Conservation (phyloP, 2,797 vertebrate genomes). For the Lemur catta region DNA sequence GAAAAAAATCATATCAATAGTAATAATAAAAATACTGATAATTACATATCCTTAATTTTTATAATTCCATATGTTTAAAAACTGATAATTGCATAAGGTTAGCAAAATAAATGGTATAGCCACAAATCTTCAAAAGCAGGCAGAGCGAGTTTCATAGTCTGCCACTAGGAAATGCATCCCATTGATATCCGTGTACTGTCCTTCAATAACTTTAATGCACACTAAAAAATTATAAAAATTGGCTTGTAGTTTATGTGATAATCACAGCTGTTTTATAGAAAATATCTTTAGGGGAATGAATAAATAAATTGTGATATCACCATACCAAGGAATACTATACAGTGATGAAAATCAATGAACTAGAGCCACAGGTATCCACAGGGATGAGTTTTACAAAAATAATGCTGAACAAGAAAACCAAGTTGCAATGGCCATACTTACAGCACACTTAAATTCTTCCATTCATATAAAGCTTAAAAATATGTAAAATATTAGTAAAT, state of each 20-base stretch:
- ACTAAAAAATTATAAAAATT: neutral
- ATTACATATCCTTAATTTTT: neutral
- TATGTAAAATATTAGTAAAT: neutral
- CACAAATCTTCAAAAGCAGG: neutral
- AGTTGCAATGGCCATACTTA: neutral
- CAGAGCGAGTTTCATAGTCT: neutral
- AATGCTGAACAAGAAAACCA: neutral
- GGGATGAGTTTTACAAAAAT: neutral
- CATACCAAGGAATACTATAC: neutral
- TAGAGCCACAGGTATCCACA: neutral
- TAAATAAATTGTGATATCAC: neutral
- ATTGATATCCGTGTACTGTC: neutral
- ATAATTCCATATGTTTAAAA: neutral
- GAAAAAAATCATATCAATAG: neutral
- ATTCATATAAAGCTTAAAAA: conserved; percentile 11
- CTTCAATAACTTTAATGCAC: neutral
- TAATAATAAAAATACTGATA: neutral
- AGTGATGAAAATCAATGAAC: neutral
- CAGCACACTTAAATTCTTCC: neutral
- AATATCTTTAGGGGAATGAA: neutral
- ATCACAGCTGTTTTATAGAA: neutral
- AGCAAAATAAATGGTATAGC: neutral
- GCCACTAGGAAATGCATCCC: neutral
- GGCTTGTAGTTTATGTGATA: neutral
- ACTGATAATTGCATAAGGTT: neutral